These are phyloP conservation scores for Luffia ferchaultella DNA, from an alignment of 2,888 invertebrate species.

Conservation along the genomic window DNA sequence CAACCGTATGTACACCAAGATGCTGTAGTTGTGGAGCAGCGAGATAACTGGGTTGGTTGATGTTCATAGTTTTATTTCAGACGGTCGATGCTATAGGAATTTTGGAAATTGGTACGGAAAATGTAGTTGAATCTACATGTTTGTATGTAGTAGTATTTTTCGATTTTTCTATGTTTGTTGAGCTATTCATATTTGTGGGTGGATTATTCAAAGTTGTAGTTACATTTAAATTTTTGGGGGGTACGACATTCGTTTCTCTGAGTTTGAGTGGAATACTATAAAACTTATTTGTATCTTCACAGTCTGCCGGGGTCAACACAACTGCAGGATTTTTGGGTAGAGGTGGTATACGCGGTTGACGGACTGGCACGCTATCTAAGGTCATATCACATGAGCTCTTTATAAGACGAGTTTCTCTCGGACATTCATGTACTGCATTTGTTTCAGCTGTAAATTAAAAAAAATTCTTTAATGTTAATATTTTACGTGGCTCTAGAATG, in stretches of 20 bases:
- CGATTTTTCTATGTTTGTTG: not conserved
- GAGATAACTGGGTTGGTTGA: not conserved
- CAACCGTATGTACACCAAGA: not conserved
- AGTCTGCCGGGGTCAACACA: not conserved
- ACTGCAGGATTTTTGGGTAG: not conserved
- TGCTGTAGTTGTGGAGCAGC: not conserved
- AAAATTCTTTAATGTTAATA: constrained; percentile 24
- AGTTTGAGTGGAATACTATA: not conserved
- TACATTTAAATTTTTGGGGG: not conserved
- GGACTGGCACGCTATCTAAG: constrained; percentile 44
- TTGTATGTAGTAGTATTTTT: not conserved
- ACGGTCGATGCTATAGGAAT: not conserved
- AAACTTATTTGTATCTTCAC: not conserved
- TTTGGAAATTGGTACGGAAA: too few relatives aligned
- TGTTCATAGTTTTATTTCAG: not conserved
- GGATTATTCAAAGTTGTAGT: too few relatives aligned
- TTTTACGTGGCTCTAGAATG: constrained; percentile 16
- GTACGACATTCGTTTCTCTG: not conserved
- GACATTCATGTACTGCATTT: not conserved
- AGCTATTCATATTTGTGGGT: not conserved
- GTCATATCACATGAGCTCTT: constrained; percentile 27
- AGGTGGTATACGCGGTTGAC: constrained; percentile 29
- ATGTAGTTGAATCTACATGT: too few relatives aligned
- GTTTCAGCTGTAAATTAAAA: not conserved
- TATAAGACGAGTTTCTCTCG: too few relatives aligned